These are phyloP conservation scores for Eupithecia tripunctaria DNA, from an alignment of 2,888 invertebrate genomes.

Conservation along the genomic window DNA sequence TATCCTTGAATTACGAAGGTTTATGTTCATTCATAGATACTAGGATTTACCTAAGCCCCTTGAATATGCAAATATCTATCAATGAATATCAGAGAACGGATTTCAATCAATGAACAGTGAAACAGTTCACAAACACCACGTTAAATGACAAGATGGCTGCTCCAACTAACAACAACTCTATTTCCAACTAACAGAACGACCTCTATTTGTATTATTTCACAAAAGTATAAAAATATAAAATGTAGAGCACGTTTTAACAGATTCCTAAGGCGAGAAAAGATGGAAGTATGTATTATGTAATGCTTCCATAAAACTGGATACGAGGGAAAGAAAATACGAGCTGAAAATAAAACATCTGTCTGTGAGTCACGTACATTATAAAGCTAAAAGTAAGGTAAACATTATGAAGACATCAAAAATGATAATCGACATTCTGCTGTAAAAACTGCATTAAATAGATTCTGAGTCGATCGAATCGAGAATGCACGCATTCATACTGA, in stretches of 20 bases:
- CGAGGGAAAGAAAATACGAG: slow-evolving; percentile 63
- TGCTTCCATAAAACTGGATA: slow-evolving; percentile 72
- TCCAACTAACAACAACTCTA: slow-evolving; percentile 32
- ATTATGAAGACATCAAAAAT: slow-evolving; percentile 61
- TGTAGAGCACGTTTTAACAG: slow-evolving; percentile 52
- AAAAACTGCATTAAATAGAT: slow-evolving; percentile 45
- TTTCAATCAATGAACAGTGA: slow-evolving; percentile 19
- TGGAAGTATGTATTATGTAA: slow-evolving; percentile 68
- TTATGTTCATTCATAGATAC: slow-evolving; percentile 39
- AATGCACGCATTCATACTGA: slow-evolving; percentile 26
- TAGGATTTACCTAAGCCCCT: slow-evolving; percentile 14
- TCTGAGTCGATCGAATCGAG: slow-evolving; percentile 11
- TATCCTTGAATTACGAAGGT: slow-evolving; percentile 62
- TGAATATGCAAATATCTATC: slow-evolving; percentile 17
- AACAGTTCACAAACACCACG: slow-evolving; percentile 11
- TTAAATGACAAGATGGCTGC: slow-evolving; percentile 23
- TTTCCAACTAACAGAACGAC: slow-evolving; percentile 38
- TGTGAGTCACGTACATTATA: slow-evolving; percentile 68
- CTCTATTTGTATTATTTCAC: slow-evolving; percentile 39
- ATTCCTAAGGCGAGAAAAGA: slow-evolving; percentile 59
- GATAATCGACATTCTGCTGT: slow-evolving; percentile 48
- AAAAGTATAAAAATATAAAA: slow-evolving; percentile 42
- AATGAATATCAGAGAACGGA: slow-evolving; percentile 17
- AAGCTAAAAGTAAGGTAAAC: slow-evolving; percentile 70
- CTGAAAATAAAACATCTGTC: slow-evolving; percentile 76